Evolutionary conservation across 1,140 invertebrate genomes (phyloP), one percentile per base, ranked within the genome.

Genomic region (Drosophila azteca): DNA sequence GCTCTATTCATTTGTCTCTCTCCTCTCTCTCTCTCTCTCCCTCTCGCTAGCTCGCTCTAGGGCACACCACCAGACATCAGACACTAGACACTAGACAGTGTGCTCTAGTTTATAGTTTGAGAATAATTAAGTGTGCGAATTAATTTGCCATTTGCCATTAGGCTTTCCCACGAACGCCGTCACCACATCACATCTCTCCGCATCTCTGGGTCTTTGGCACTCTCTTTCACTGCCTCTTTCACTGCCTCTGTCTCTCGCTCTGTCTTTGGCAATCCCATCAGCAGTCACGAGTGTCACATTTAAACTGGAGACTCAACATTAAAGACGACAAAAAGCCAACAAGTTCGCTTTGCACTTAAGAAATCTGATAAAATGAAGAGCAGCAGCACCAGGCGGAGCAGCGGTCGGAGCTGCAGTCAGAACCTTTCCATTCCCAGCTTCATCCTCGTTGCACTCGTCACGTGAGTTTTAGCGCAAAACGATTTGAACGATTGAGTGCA

Each of bases 291-390:
- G 77, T 89, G 84, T 89, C 84, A 89, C 77, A 89, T 88, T 88
- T 84, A 88, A 70, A 83, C 67, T 87, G 57, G 72, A 68, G 77
- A 70, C 79, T 83, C 79, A 83, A 88, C 82, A 83, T 89, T 89
- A 79, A 89, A 89, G 81, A 89, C 78, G 84, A 89, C 84, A 89
- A 89, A 89, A 89, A 89, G 84, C 79, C 85, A 89, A 90, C 84
- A 89, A 89, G 84, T 88, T 84, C 84, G 83, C 84, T 88, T 89
- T 84, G 84, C 83, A 88, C 84, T 89, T 89, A 89, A 88, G 83
- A 88, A 89, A 90, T 88, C 84, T 84, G 83, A 88, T 88, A 88
- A 87, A 68, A 57, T 61, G 43, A 39, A 53, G 49, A 76, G 44
- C 71, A 60, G 72, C 45, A 50, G 45, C 49, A 75, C 26, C 39